Percentiles rank a stretch among this genome's conserved stretches.
Conservation (phyloP, 2,888 invertebrate genomes). For the Trichogramma evanescens region DNA sequence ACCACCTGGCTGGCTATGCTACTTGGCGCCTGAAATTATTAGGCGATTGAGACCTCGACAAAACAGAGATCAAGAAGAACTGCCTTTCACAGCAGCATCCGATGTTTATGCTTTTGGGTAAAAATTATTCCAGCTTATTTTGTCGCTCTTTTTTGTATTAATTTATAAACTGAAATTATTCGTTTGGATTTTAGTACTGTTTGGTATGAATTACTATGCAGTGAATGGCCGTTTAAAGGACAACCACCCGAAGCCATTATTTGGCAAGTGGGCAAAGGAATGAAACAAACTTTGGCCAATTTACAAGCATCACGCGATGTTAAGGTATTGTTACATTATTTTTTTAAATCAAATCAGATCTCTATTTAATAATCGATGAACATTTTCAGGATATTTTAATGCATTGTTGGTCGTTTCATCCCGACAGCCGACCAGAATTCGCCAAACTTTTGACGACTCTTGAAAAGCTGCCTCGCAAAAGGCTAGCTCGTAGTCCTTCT, state of each 20-base stretch:
- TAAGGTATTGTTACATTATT: slow-evolving; percentile 58
- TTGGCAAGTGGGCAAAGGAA: slow-evolving; percentile 95
- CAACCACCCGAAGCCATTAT: slow-evolving; percentile 93
- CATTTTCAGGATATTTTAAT: slow-evolving; percentile 81
- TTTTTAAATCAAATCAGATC: background rate
- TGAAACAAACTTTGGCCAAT: slow-evolving; percentile 90
- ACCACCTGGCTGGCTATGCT: slow-evolving; percentile 97
- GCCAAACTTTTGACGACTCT: slow-evolving; percentile 74
- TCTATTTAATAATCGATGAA: background rate
- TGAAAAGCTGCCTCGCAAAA: slow-evolving; percentile 89
- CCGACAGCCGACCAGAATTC: slow-evolving; percentile 85
- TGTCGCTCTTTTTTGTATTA: background rate
- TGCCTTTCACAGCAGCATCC: slow-evolving; percentile 87
- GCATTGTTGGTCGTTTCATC: slow-evolving; percentile 90
- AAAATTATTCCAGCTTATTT: slow-evolving; percentile 28
- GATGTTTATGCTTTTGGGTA: slow-evolving; percentile 98
- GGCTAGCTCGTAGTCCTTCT: slow-evolving; percentile 92
- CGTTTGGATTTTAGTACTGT: slow-evolving; percentile 66
- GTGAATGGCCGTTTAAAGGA: slow-evolving; percentile 92
- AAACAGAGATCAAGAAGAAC: slow-evolving; percentile 70
- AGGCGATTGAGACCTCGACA: slow-evolving; percentile 72
- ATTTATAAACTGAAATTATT: background rate
- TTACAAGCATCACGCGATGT: slow-evolving; percentile 92
- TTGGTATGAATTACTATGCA: slow-evolving; percentile 95
- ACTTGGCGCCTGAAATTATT: slow-evolving; percentile 94